Evolutionary conservation across 2,113 vertebrate species (phyloP).

Genomic region (Hippocampus guttulatus): DNA sequence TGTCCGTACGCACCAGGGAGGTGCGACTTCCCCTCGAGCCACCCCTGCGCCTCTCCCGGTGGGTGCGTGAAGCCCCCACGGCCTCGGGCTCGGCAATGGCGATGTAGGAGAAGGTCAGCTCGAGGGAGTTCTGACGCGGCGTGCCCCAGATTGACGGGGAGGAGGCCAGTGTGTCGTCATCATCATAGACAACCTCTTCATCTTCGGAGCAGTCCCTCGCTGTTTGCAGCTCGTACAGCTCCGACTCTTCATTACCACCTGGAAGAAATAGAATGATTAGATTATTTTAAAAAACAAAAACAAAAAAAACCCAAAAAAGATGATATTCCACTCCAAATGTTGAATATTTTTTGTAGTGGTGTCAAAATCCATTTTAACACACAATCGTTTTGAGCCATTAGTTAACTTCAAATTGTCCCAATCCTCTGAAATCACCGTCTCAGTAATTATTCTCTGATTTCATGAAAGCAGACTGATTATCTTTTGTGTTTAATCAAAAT

Average conservation of each 20-base stretch:
- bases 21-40: constrained; percentile 48
- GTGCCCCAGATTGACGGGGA: constrained; percentile 80
- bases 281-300: background rate
- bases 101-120: constrained; percentile 87
- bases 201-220: constrained; percentile 86
- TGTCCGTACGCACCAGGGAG: constrained; percentile 65
- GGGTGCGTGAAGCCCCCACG: constrained; percentile 53
- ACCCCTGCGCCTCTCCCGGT: constrained; percentile 58
- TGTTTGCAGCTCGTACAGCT: constrained; percentile 82
- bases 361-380: too few relatives aligned
- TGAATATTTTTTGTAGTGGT: too few relatives aligned
- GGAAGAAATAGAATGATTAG: constrained; percentile 2
- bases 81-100: constrained; percentile 74
- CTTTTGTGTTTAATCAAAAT: too few relatives aligned
- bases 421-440: too few relatives aligned
- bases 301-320: too few relatives aligned
- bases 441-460: too few relatives aligned
- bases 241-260: constrained; percentile 86
- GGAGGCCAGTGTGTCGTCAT: constrained; percentile 68
- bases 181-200: constrained; percentile 69
- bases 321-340: too few relatives aligned
- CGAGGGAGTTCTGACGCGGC: constrained; percentile 73
- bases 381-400: too few relatives aligned
- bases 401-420: too few relatives aligned
- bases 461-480: too few relatives aligned